A percentile compares a stretch with the other conserved stretches of the same genome.
phyloP scores from a whole-genome alignment of 2,888 invertebrate genomes.

The Polyploca ridens region DNA sequence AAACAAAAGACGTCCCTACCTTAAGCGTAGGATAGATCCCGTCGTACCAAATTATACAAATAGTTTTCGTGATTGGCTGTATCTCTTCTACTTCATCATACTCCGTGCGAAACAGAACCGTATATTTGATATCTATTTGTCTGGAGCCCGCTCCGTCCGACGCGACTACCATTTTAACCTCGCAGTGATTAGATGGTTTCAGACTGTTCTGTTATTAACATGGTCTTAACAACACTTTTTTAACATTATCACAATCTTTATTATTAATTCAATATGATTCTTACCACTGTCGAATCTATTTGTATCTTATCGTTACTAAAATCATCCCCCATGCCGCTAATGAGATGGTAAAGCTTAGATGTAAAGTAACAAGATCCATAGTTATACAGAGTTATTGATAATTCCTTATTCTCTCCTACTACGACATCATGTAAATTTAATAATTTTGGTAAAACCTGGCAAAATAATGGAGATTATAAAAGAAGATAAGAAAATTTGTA shows the following conservation, averaged over 20 bases:
- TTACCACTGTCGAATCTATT: slow-evolving; percentile 66
- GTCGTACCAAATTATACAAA: slow-evolving; percentile 75
- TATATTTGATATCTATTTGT: slow-evolving; percentile 65
- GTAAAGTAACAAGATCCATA: slow-evolving; percentile 69
- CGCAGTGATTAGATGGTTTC: slow-evolving; percentile 66
- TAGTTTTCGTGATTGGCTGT: slow-evolving; percentile 64
- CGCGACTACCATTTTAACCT: slow-evolving; percentile 60
- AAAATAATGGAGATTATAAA: slow-evolving; percentile 14
- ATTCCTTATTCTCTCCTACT: slow-evolving; percentile 56
- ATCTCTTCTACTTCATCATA: slow-evolving; percentile 69
- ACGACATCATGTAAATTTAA: slow-evolving; percentile 70
- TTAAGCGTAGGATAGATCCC: slow-evolving; percentile 76
- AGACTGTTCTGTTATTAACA: slow-evolving; percentile 62
- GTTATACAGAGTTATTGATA: slow-evolving; percentile 66
- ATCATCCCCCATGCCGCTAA: slow-evolving; percentile 72
- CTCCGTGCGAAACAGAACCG: slow-evolving; percentile 68
- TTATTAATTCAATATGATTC: slow-evolving; percentile 16
- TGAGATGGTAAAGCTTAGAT: slow-evolving; percentile 62
- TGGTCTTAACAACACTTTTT: background rate
- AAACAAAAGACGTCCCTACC: slow-evolving; percentile 40
- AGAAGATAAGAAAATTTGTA: slow-evolving; percentile 10
- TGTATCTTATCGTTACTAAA: slow-evolving; percentile 62
- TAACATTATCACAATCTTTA: background rate
- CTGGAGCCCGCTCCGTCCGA: slow-evolving; percentile 71
- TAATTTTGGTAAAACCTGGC: slow-evolving; percentile 68